phyloP scores from a whole-genome alignment of 2,888 invertebrate genomes.

The Microctonus brassicae region DNA sequence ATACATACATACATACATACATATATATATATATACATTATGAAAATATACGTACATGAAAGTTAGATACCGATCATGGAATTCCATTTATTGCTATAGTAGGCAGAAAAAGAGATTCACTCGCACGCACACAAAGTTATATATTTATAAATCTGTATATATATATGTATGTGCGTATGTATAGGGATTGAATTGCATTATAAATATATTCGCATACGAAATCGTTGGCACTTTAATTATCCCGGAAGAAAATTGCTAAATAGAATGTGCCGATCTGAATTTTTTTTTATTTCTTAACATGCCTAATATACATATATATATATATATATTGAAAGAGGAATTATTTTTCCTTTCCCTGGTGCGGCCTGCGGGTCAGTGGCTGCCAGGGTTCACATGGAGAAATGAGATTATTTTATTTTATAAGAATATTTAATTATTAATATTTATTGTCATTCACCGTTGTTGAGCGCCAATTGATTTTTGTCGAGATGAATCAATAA shows the following conservation, averaged over 20 bases:
- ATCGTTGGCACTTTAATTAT: conserved; percentile 18
- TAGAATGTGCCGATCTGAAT: conserved; percentile 8
- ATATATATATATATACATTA: not conserved
- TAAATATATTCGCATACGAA: conserved; percentile 24
- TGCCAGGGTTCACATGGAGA: too few relatives aligned
- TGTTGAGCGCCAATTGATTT: too few relatives aligned
- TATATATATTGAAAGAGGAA: too few relatives aligned
- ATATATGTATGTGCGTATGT: not conserved
- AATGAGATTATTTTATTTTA: too few relatives aligned
- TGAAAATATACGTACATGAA: conserved; percentile 14
- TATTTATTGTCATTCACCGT: too few relatives aligned
- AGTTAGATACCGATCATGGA: conserved; percentile 21
- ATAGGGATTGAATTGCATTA: not conserved
- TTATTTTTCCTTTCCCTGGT: too few relatives aligned
- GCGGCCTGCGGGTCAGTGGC: too few relatives aligned
- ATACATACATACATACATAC: not conserved
- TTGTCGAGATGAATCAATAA: too few relatives aligned
- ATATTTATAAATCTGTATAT: not conserved
- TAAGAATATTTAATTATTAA: too few relatives aligned
- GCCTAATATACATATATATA: not conserved
- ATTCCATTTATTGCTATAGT: conserved; percentile 16
- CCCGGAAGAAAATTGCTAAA: conserved; percentile 24
- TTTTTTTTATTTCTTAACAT: not conserved
- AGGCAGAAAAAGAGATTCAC: not conserved
- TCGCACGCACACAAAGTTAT: not conserved